Evolutionary conservation across 1,140 invertebrate species (phyloP), one percentile per base, ranked within the genome.

Genomic region (Sipha flava): DNA sequence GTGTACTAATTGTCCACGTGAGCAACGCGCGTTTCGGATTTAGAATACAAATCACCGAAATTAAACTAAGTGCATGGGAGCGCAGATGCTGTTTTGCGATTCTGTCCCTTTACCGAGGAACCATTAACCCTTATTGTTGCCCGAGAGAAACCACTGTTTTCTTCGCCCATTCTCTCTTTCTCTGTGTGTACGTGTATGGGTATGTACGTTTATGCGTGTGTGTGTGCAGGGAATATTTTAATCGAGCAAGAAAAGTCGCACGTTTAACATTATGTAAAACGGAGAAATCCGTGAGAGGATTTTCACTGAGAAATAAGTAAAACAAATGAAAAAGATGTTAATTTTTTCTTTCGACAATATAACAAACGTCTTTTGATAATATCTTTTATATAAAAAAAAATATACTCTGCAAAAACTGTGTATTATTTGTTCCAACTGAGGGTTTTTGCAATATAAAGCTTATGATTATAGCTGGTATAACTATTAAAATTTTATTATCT

Each of bases 41-140:
- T 57, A 54, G 73, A 77, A 77, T 77, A 77, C 73, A 59, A 77
- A 77, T 77, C 43, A 47, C 73, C 0, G 73, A 18, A 57, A 77
- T 77, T 77, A 77, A 77, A 77, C 73, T 77, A 77, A 77, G 73
- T 77, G 73, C 72, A 52, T 9, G 47, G 72, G 47, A 47, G 31
- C 73, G 23, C 49, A 77, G 73, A 75, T 75, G 73, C 49, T 54
- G 73, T 43, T 57, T 57, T 59, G 73, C 34, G n/a, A 77, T 77
- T 37, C 47, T 54, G 23, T 59, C 52, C 49, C 52, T 29, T n/a
- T 54, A 37, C 37, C 10, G 72, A 16, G 26, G 68, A 47, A 77
- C 49, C 52, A 77, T 77, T 77, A 77, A 57, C 73, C 73, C 52
- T 77, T 77, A 77, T 59, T 77, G 73, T 43, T 59, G 52, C 47